Evolutionary conservation across 2,797 vertebrate genomes (phyloP).

Genomic region (Clangula hyemalis): DNA sequence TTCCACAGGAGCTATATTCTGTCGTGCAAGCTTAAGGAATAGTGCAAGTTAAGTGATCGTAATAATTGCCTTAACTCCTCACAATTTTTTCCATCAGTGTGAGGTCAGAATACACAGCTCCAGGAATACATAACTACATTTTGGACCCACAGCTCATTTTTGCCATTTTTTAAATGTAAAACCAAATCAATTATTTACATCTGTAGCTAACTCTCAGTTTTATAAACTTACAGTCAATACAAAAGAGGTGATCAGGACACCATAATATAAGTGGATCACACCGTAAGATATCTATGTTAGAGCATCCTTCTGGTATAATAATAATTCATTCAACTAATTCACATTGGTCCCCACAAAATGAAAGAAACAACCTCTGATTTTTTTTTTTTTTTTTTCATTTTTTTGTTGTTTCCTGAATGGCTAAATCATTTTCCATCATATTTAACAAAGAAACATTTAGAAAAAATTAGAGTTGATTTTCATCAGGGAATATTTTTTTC

Average conservation of each 20-base stretch:
- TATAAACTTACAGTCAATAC: neutral
- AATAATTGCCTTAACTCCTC: neutral
- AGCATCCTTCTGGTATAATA: neutral
- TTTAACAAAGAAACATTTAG: neutral
- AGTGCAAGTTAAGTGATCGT: neutral
- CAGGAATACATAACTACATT: neutral
- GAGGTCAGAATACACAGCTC: neutral
- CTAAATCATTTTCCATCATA: neutral
- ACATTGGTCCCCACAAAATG: neutral
- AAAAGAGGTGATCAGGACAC: neutral
- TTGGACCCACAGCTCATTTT: neutral
- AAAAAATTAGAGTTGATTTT: neutral
- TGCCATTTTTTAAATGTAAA: neutral
- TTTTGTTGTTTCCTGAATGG: neutral
- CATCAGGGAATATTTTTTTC: neutral
- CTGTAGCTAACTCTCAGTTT: neutral
- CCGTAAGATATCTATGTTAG: neutral
- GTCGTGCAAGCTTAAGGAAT: neutral
- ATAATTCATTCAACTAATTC: neutral
- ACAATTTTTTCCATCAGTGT: neutral
- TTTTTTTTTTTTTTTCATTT: neutral
- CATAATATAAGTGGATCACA: neutral
- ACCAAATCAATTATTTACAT: neutral
- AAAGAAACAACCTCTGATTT: neutral
- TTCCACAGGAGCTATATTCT: neutral